These are phyloP conservation scores for Glaucopsyche alexis DNA, from an alignment of 2,888 invertebrate species.

Conservation along the genomic window DNA sequence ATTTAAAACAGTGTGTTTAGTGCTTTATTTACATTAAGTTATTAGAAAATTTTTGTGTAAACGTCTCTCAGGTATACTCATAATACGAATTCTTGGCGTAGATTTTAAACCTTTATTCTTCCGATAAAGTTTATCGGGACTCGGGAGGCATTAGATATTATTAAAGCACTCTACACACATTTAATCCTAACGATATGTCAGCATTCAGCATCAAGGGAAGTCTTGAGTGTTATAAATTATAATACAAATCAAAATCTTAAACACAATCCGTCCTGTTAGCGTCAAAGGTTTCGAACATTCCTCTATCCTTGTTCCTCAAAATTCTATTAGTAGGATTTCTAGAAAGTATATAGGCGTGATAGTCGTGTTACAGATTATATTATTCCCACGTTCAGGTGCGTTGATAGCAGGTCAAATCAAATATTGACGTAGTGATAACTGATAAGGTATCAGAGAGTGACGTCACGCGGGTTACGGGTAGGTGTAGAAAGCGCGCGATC, in stretches of 20 bases:
- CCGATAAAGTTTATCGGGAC: no score
- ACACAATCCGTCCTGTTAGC: no score
- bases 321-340: not conserved
- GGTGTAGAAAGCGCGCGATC: conserved; percentile 27
- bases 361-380: not conserved
- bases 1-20: conserved; percentile 3
- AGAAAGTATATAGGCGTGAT: not conserved
- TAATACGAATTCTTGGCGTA: no score
- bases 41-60: not conserved
- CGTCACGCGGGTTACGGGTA: conserved; percentile 30
- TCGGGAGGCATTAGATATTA: no score
- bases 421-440: conserved; percentile 51
- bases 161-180: no score
- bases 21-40: conserved; percentile 11
- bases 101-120: no score
- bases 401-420: conserved; percentile 55
- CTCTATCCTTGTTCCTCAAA: not conserved
- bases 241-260: no score
- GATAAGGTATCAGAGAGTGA: conserved; percentile 39
- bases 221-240: no score
- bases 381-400: conserved; percentile 63
- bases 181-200: no score
- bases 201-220: no score
- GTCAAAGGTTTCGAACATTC: no score
- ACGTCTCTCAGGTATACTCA: not conserved